These are phyloP conservation scores for Pangasianodon gigas DNA, from an alignment of 2,113 vertebrate genomes.

Conservation along the genomic window DNA sequence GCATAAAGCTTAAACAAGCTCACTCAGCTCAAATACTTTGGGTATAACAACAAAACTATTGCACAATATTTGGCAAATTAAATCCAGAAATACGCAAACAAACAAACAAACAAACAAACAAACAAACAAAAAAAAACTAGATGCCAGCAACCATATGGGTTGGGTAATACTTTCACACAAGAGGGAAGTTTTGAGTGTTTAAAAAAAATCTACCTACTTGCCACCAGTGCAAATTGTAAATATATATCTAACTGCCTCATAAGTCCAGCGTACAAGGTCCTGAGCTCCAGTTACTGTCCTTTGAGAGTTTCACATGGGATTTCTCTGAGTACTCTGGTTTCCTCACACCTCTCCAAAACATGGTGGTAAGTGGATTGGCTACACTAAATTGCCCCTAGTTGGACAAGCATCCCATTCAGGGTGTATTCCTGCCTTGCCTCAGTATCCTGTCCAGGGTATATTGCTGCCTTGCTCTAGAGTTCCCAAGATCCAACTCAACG, in stretches of 20 bases:
- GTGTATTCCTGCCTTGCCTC: not conserved
- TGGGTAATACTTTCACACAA: not conserved
- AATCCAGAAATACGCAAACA: not conserved
- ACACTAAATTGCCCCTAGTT: not conserved
- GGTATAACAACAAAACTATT: slow-evolving; percentile 9
- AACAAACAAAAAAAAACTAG: not conserved
- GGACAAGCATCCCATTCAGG: not conserved
- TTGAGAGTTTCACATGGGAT: not conserved
- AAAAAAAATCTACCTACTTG: not conserved
- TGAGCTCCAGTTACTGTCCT: not conserved
- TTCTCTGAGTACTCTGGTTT: not conserved
- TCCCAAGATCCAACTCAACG: not conserved
- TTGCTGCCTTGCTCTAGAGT: not conserved
- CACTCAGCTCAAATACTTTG: slow-evolving; percentile 5
- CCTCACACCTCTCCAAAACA: not conserved
- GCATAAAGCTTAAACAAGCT: slow-evolving; percentile 4
- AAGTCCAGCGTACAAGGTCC: not conserved
- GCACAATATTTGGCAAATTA: not conserved
- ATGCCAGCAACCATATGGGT: not conserved
- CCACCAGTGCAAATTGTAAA: not conserved
- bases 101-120: not conserved
- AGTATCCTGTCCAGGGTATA: not conserved
- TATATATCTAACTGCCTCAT: not conserved
- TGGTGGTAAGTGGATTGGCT: not conserved
- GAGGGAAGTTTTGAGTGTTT: not conserved